Percentiles rank a stretch among this genome's conserved stretches.
Conservation (phyloP, 2,113 vertebrate species). For the Pithys albifrons region DNA sequence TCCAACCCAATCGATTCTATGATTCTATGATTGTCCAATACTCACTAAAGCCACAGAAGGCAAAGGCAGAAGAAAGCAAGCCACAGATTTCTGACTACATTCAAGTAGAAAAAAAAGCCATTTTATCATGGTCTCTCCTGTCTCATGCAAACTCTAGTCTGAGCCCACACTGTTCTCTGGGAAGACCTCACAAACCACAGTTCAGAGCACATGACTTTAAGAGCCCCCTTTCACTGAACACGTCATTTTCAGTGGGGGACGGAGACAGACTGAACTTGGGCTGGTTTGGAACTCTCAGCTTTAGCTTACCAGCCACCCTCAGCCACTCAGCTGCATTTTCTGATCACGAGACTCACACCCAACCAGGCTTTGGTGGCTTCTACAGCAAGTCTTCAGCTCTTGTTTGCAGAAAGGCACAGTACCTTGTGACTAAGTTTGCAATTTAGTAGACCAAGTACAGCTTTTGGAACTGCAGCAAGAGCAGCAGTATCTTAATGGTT, state of each 20-base stretch:
- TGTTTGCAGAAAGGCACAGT: background rate
- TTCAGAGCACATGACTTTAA: background rate
- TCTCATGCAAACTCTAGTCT: background rate
- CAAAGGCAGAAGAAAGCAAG: background rate
- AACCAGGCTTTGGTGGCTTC: background rate
- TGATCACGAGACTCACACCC: rapidly evolving
- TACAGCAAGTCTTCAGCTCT: background rate
- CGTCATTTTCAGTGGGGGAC: background rate
- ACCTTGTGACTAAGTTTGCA: background rate
- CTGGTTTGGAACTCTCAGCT: background rate
- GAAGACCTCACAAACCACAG: background rate
- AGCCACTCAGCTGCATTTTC: background rate
- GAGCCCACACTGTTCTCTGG: background rate
- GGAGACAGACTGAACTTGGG: background rate
- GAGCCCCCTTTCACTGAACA: background rate
- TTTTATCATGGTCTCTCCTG: background rate
- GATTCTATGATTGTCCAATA: background rate
- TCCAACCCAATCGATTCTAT: too few relatives aligned
- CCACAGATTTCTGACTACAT: background rate
- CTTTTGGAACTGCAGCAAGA: background rate
- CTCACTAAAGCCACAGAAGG: background rate
- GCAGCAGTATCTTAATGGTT: background rate
- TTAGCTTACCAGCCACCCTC: background rate
- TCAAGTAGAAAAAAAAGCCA: rapidly evolving
- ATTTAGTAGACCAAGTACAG: background rate